Evolutionary conservation across 2,113 vertebrate genomes (phyloP), one percentile per base, ranked within the genome.

Genomic region (Pyxicephalus adspersus): DNA sequence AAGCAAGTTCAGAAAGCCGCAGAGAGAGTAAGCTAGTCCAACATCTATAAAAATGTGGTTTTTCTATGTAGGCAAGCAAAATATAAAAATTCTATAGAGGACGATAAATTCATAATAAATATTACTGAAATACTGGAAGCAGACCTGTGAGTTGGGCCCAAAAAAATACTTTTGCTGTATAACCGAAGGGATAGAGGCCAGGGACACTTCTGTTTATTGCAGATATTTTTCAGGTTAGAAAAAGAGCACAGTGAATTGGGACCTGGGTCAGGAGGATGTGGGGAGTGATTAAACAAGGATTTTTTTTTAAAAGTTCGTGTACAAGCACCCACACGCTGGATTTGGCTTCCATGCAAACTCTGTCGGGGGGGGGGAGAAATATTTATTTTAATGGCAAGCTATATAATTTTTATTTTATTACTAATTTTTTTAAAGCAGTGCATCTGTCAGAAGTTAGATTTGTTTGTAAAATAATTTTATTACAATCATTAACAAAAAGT

Each of bases 31-130:
- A 83, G 81, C 68, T 80, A 73, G 82, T 90, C 87, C 89, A 90
- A 90, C 55, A 75, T 87, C 87, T 83, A 89, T 89, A 90, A 90
- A 88, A 89, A 78, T 88, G 89, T 0, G 86, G 89, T 89, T 90
- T 90, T 88, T 83, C 85, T 87, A 76, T 70, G 70, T 80, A 90
- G 85, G 85, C 85, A 74, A 85, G 89, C 86, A 86, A 88, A 89
- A 87, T 86, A 87, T 88, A 89, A 87, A 89, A 87, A 85, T 81
- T 83, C 87, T 81, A 65, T 29, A 70, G 89, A 89, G 89, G 70
- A 81, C 85, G 57, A 84, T 89, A 88, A 89, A 89, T 85, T 84
- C 85, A 83, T 83, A 86, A 85, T 87, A 87, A 89, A 89, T 84
- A 68, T 85, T 85, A 87, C 83, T 83, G 84, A 77, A 76, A 85